A percentile compares a stretch with the other conserved stretches of the same genome.
phyloP scores from a whole-genome alignment of 2,888 invertebrate genomes.

The Amphimallon solstitiale region DNA sequence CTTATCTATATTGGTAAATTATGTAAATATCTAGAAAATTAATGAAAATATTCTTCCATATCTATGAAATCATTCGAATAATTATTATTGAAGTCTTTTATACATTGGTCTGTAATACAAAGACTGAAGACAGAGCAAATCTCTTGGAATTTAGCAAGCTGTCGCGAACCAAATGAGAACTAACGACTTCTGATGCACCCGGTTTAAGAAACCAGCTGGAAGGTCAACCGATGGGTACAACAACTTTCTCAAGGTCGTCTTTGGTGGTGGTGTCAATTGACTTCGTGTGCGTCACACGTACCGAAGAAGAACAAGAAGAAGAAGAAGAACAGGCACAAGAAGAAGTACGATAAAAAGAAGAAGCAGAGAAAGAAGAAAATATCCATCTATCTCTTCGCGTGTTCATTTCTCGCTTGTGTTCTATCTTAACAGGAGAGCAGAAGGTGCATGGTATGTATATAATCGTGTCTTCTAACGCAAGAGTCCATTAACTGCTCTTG shows the following conservation, averaged over 20 bases:
- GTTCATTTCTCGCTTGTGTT: constrained; percentile 10
- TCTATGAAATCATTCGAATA: too few relatives aligned
- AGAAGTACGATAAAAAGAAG: background rate
- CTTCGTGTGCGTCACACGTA: constrained; percentile 38
- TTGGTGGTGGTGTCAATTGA: constrained; percentile 50
- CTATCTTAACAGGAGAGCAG: constrained; percentile 24
- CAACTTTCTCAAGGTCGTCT: constrained; percentile 57
- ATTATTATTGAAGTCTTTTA: background rate
- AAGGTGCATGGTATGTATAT: constrained; percentile 14
- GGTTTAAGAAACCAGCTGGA: constrained; percentile 49
- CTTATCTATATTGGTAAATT: too few relatives aligned
- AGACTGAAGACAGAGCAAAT: constrained; percentile 15
- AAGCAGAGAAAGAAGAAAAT: background rate
- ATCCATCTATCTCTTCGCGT: constrained; percentile 6
- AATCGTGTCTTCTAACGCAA: constrained; percentile 24
- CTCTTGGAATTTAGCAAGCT: constrained; percentile 35
- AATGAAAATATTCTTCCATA: too few relatives aligned
- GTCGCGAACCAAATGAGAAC: constrained; percentile 39
- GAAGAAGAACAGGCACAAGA: constrained; percentile 3
- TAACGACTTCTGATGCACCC: constrained; percentile 42
- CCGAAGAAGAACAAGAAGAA: background rate
- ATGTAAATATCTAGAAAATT: too few relatives aligned
- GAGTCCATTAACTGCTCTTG: constrained; percentile 19
- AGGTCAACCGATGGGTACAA: constrained; percentile 58
- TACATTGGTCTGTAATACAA: background rate